A percentile compares a stretch with the other conserved stretches of the same genome.
Evolutionary conservation across 2,797 vertebrate genomes (phyloP).

Genomic region (Sus cebifrons): DNA sequence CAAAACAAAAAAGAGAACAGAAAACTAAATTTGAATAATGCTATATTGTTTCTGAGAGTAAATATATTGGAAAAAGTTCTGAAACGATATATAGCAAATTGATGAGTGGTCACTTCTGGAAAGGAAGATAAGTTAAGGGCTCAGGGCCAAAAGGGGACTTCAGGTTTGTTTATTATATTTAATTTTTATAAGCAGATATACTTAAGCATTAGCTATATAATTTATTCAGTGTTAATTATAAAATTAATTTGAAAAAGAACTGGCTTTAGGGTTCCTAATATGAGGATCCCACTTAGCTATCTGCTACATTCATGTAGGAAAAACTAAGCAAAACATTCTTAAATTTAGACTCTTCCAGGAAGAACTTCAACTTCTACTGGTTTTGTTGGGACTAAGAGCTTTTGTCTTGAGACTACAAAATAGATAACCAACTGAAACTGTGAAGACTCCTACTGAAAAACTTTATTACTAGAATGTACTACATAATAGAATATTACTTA

Average conservation of each 20-base stretch:
- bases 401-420: conserved; percentile 52
- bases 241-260: conserved; percentile 36
- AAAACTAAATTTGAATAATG: conserved; percentile 24
- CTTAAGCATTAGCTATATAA: neutral
- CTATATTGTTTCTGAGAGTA: conserved; percentile 16
- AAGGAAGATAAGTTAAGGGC: neutral
- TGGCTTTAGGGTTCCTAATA: neutral
- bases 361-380: neutral
- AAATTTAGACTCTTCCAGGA: conserved; percentile 50
- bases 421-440: conserved; percentile 23
- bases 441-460: conserved; percentile 31
- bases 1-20: neutral
- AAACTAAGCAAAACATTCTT: neutral
- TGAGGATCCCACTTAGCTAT: neutral
- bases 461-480: no score
- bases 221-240: conserved; percentile 15
- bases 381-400: neutral
- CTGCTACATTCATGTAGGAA: neutral
- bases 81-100: neutral
- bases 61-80: neutral
- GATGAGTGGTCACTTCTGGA: neutral
- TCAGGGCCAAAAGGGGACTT: neutral
- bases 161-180: neutral
- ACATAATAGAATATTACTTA: no score
- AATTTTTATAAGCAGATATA: neutral